These are phyloP conservation scores for Calameuta pallipes DNA, from an alignment of 2,888 invertebrate species.

Conservation along the genomic window DNA sequence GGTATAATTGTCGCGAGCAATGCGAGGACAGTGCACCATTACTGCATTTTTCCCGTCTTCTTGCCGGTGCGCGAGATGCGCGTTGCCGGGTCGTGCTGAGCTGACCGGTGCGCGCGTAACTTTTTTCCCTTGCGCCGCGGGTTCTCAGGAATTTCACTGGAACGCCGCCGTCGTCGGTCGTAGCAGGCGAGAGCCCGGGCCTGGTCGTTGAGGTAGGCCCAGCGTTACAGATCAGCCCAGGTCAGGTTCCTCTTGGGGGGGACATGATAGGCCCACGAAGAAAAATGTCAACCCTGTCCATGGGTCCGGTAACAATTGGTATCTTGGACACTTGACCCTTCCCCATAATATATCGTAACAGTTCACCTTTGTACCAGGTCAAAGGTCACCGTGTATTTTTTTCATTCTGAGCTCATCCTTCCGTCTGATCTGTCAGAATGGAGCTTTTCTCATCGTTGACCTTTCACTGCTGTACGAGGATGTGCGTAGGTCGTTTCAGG, in stretches of 20 bases:
- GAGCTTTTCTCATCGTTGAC: not conserved
- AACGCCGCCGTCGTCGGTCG: slow-evolving; percentile 43
- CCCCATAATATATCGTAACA: not conserved
- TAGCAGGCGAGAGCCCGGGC: slow-evolving; percentile 18
- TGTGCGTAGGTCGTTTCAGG: not conserved
- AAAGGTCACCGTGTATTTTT: not conserved
- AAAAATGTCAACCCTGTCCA: not conserved
- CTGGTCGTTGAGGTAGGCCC: slow-evolving; percentile 55
- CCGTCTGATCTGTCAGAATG: not conserved
- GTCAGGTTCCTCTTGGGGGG: not conserved
- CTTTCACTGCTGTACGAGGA: not conserved
- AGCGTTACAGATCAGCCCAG: not conserved
- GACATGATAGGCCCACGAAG: not conserved
- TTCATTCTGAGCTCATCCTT: not conserved
- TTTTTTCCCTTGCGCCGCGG: slow-evolving; percentile 46
- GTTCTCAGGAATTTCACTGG: slow-evolving; percentile 61
- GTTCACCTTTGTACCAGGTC: not conserved
- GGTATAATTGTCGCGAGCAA: slow-evolving; percentile 66
- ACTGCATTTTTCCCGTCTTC: slow-evolving; percentile 63
- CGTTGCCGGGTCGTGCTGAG: slow-evolving; percentile 41
- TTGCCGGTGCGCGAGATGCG: slow-evolving; percentile 41
- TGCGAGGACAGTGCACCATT: slow-evolving; percentile 66
- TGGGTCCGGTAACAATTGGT: not conserved
- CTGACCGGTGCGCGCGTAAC: slow-evolving; percentile 35
- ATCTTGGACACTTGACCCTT: not conserved